phyloP scores from a whole-genome alignment of 2,888 invertebrate genomes.

The Eupithecia pulchellata region DNA sequence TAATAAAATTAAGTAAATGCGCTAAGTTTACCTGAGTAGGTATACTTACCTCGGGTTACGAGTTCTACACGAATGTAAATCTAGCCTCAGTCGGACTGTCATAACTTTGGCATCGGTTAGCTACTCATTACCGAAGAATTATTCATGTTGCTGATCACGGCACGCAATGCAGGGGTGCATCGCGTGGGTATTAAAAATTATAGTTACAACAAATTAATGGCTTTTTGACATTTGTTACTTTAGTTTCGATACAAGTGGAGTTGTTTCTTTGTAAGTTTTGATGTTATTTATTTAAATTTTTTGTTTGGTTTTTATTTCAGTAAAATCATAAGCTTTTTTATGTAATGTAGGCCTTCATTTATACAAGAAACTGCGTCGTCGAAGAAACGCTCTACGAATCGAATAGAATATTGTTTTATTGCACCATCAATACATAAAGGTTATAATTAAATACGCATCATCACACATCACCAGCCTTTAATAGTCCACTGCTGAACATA shows the following conservation, averaged over 20 bases:
- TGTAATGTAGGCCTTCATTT: neutral
- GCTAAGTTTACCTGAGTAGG: too few species aligned
- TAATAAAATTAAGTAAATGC: too few species aligned
- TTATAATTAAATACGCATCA: too few species aligned
- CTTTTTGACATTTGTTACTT: constrained; percentile 14
- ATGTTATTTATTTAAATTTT: neutral
- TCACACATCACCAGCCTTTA: too few species aligned
- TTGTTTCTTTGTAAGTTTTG: constrained; percentile 15
- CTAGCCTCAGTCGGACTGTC: constrained; percentile 28
- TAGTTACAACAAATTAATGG: constrained; percentile 26
- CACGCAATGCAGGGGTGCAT: constrained; percentile 43
- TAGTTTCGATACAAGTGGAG: constrained; percentile 16
- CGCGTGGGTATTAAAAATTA: constrained; percentile 41
- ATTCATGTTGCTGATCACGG: constrained; percentile 45
- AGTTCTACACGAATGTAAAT: neutral
- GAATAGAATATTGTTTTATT: too few species aligned
- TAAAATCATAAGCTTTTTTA: neutral
- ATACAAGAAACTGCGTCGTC: neutral
- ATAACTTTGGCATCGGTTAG: constrained; percentile 41
- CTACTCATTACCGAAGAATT: constrained; percentile 43
- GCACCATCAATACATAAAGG: too few species aligned
- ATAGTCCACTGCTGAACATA: too few species aligned
- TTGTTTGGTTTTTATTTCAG: neutral
- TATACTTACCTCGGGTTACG: neutral
- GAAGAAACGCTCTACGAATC: neutral